Evolutionary conservation across 35 echinoderm and acorn worm genomes (phyloP), one percentile per base, ranked within the genome.

Genomic region (Holothuria glaberrima): DNA sequence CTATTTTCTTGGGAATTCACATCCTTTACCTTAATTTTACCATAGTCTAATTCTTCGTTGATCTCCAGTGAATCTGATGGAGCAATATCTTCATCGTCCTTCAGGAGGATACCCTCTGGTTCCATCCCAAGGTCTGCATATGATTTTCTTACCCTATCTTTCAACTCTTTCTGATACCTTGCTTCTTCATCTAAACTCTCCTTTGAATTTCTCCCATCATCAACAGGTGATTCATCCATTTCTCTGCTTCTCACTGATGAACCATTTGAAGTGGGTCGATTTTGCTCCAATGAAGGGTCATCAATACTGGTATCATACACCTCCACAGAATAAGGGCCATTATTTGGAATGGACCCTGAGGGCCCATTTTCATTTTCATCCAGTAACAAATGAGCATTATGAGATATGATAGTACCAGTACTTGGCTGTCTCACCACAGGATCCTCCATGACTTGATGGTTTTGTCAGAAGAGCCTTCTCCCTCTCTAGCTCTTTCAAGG

Each of bases 101-200:
- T 83, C 14, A 96, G 86, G 6, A 92, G 72, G 22, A 94, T 87
- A 66, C 86, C 92, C 26, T 97, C 90, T 26, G 95, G 92, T 45
- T 97, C 86, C 60, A 95, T 93, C 14, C 97, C 91, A 54, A 99
- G 80, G 48, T 99, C 93, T 12, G 88, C 91, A 76, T 95, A 95
- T 20, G 97, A 99, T 36, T 70, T 69, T 59, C 82, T 71, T 20
- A 99, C 88, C 28, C 97, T 50, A 48, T 95, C 91, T 68, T 91
- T 94, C 30, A 99, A 59, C 32, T 94, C 97, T 59, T 88, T 77
- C 79, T 99, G 97, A 84, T 99, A 99, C 32, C 71, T 80, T 27
- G 75, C 72, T 70, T 99, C 97, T 59, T 88, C 94, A 20, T 89
- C 87, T 17, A 94, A 57, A 48, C 79, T 92, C 16, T 80, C 93